Evolutionary conservation across 64 coral and sea anemone genomes (phyloP), one percentile per base, ranked within the genome.

Genomic region (Catalaphyllia jardinei): DNA sequence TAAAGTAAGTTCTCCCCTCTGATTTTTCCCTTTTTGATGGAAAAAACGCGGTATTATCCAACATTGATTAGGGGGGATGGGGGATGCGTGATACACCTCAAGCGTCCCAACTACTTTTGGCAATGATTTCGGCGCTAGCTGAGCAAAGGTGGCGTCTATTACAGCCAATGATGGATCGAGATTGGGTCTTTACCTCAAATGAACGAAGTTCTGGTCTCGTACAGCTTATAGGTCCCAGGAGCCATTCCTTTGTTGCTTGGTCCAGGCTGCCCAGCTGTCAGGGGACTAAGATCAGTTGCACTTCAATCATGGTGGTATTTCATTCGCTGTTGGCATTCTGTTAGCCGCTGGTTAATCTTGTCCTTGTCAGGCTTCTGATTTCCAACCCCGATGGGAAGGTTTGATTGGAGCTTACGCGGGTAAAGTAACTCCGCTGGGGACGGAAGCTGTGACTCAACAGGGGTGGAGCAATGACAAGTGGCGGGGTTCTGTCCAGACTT

Each of bases 381-480:
- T 10, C 13, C 24, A 2, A 79, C 6, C 5, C 25, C 31, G 10
- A 28, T 59, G n/a, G 67, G 72, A 57, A 87, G 65, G 25, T 73
- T 87, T 30, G 84, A 54, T 74, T 59, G 2, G 20, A 73, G 84
- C 52, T 87, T 57, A 10, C 69, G 11, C 46, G 74, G 76, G 38
- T 79, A 88, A 2, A 52, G 52, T 8, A 83, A 18, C 62, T 90
- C 64, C 3, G 77, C 89, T 13, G 79, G 89, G 31, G 79, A 90
- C 73, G 29, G 67, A 20, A 72, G 79, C 18, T 79, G 46, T 13
- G 67, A 55, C 4, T 90, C 78, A 31, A 90, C 18, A 18, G 88
- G 78, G 1, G 78, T 90, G 51, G 25, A 88, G 51, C 52, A 88
- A 60, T 79, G 88, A 14, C 72, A 63, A 65, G 31, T 52, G 0